Base-by-base conservation (phyloP, 2,888 invertebrate genomes). In the Iphiclides podalirius region DNA sequence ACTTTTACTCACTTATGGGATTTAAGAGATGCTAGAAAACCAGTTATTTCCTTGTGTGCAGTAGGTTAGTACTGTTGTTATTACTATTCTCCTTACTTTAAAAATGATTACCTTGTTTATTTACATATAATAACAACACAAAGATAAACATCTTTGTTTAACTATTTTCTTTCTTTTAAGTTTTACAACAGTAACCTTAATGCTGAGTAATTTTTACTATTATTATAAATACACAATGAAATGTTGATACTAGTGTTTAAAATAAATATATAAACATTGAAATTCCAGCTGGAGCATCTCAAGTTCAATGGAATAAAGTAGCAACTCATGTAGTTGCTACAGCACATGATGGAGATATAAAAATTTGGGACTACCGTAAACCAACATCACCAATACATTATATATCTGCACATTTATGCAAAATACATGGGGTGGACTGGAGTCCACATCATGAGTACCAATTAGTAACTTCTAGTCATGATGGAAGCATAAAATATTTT, bases 391-490 rank as follows among this genome's bases (percentile, higher is more conserved):
- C 98, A 0, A 91, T 97, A 1, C 96, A 97, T 70, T 98, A 98
- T 65, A 96, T 98, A 62, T 94, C 98, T 15, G 98, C 98, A 2
- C 98, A 98, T 87, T 88, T 97, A 20, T 88, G 83, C 58, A 91
- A 97, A 90, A 97, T 98, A 58, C 95, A 97, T 73, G 97, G 98
- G 37, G 91, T 98, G 26, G 98, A 98, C 76, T 98, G 98, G 98
- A 96, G 95, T 79, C 94, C 95, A 9, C 92, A 92, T 55, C 92
- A 94, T 64, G 96, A 96, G 78, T 94, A 94, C 58, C 95, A 95
- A 67, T 78, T 96, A 52, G 95, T 95, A 35, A 97, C 98, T 6
- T 96, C 96, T 50, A 97, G 98, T 84, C 97, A 98, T 83, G 98
- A 98, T 82, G 95, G 96, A 47, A 96, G 96, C 40, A 97, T 98